Evolutionary conservation across 2,888 invertebrate species (phyloP), one percentile per base, ranked within the genome.

Genomic region (Escarpia spicata): DNA sequence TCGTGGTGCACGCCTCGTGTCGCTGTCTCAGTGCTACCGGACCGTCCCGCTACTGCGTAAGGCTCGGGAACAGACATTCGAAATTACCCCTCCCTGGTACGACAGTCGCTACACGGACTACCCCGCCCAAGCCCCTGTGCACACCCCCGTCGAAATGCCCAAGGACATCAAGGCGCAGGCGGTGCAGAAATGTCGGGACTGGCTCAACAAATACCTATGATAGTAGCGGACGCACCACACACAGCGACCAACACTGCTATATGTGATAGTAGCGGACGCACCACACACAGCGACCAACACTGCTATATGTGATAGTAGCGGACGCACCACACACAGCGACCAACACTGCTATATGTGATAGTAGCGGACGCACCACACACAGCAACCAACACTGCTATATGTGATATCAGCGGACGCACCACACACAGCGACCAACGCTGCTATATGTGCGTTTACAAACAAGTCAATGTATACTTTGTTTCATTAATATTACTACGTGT

Each of bases 191-290:
- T 92, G 92, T 44, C 12, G 37, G 15, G 92, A 75, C 37, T 92
- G 92, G 92, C 10, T 92, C 15, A 37, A 92, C 60, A 92, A 75
- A 75, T 92, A 92, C 92, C 31, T 58, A 89, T 91, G 91, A 91
- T 75, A 26, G 75, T 26, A 26, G 6, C 75, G 75, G 1, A 15
- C 75, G 26, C 2, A 19, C 26, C 6, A 75, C n/a, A 75, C 26
- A 75, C n/a, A 19, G 75, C 75, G 75, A 75, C 75, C 75, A 75
- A 26, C 75, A 75, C 75, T 52, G 52, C 52, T 52, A 52, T 52
- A 52, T 52, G 37, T 37, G 52, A 91, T 75, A 26, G 75, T 26
- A 26, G 6, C 75, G 75, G 1, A 15, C 75, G 26, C 2, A 19
- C 26, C 6, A 75, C n/a, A 75, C 26, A 75, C n/a, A 19, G 75